Evolutionary conservation across 2,113 vertebrate genomes (phyloP), one percentile per base, ranked within the genome.

Genomic region (Hippocampus mohnikei): DNA sequence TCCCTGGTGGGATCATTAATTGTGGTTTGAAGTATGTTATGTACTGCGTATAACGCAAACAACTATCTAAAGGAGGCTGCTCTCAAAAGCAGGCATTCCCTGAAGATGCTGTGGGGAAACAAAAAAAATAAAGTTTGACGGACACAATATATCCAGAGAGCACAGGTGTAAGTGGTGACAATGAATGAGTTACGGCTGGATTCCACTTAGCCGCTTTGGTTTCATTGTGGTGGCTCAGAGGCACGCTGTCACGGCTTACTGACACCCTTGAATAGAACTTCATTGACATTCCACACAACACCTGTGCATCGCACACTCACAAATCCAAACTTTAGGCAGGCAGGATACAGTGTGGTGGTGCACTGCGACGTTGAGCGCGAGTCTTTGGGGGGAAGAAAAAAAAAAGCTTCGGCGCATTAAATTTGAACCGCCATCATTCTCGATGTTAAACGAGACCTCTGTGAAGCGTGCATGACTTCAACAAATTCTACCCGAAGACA

Each of bases 221-320:
- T 55, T 72, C 62, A n/a, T 75, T 71, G 42, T 73, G 27, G 23
- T 52, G 50, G 37, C 73, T 71, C 44, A 40, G 40, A 60, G 46
- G 56, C 48, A 58, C n/a, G 33, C 10, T 58, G 58, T 33, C 48
- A 74, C 37, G n/a, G 25, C 42, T 69, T 50, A 41, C 40, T 41
- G 27, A 21, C 18, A 46, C n/a, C 3, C 66, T 21, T 33, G 55
- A 72, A 60, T 60, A 67, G 56, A 67, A 62, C 37, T 33, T 27
- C 29, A 16, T 73, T 48, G 40, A 59, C 55, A 29, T 64, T 65
- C 53, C 60, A 20, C 37, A 37, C 63, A 46, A 44, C 66, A 60
- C 63, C 16, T 63, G 68, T 71, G 50, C 60, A 66, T 61, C 11
- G 20, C 20, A 20, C 41, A 61, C 52, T 21, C 50, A 56, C 23